Percentiles rank a stretch among this genome's conserved stretches.
Evolutionary conservation across 2,113 vertebrate genomes (phyloP).

Genomic region (Caretta caretta): DNA sequence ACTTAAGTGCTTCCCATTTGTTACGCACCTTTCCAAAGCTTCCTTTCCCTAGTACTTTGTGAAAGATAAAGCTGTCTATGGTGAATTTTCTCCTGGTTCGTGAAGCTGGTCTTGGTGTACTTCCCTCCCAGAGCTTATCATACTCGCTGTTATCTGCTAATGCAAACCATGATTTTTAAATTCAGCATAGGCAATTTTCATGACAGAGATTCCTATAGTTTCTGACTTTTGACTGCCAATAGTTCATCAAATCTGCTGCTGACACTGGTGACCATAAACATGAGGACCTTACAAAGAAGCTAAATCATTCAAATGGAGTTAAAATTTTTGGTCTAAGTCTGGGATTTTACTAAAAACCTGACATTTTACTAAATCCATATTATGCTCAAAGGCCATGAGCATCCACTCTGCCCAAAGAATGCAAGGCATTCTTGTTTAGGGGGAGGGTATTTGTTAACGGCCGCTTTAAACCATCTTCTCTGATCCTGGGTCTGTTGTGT

Average conservation of each 20-base stretch:
- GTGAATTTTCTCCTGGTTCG: constrained; percentile 81
- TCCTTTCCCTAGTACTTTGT: constrained; percentile 97
- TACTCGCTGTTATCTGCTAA: constrained; percentile 82
- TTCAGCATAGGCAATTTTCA: not conserved
- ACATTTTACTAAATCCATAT: not conserved
- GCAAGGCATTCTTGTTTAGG: not conserved
- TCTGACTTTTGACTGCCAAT: not conserved
- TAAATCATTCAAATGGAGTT: accelerated
- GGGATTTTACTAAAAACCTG: not conserved
- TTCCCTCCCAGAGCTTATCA: constrained; percentile 89
- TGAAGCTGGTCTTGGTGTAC: constrained; percentile 61
- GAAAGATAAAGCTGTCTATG: constrained; percentile 90
- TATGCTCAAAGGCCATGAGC: not conserved
- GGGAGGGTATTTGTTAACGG: not conserved
- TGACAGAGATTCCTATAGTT: accelerated
- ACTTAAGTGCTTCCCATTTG: not conserved
- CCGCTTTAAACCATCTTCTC: not conserved
- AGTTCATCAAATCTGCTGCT: not conserved
- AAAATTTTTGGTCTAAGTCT: not conserved
- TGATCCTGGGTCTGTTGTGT: not conserved
- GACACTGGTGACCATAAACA: not conserved
- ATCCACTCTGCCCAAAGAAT: not conserved
- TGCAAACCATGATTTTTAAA: not conserved
- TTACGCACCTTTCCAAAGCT: constrained; percentile 96
- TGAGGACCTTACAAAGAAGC: not conserved